These are phyloP conservation scores for Cheilinus undulatus DNA, from an alignment of 2,113 vertebrate genomes.

Conservation along the genomic window DNA sequence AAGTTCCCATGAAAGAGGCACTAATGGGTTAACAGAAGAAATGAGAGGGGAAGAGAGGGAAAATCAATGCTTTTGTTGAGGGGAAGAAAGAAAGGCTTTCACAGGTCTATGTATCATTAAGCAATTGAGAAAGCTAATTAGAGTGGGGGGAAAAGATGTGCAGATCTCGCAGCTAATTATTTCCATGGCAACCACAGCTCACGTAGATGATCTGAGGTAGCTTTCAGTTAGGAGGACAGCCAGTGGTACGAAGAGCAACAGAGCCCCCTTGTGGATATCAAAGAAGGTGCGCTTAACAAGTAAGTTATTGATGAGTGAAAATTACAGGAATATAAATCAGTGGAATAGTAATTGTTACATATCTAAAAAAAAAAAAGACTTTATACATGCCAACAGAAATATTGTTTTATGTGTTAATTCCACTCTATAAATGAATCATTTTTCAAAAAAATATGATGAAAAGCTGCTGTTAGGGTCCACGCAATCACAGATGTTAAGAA, in stretches of 20 bases:
- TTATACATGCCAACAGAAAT: too few species aligned
- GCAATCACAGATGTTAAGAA: not conserved
- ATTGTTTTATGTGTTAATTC: not conserved
- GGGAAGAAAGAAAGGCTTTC: constrained; percentile 84
- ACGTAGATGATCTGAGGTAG: constrained; percentile 74
- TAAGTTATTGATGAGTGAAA: not conserved
- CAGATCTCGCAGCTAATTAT: constrained; percentile 85
- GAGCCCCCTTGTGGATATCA: constrained; percentile 80
- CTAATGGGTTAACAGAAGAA: constrained; percentile 85
- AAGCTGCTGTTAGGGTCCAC: too few species aligned
- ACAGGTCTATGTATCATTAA: constrained; percentile 88
- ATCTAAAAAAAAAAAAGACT: not conserved
- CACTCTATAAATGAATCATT: too few species aligned
- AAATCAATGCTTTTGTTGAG: constrained; percentile 85
- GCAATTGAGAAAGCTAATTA: constrained; percentile 89
- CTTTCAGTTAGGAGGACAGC: constrained; percentile 35
- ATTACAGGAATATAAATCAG: not conserved
- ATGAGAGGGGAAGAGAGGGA: constrained; percentile 79
- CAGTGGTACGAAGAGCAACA: constrained; percentile 53
- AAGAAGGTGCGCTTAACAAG: not conserved
- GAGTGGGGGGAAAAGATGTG: constrained; percentile 74
- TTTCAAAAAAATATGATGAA: too few species aligned
- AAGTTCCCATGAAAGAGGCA: constrained; percentile 79
- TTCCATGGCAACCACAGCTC: constrained; percentile 85
- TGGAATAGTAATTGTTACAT: not conserved